A percentile compares a stretch with the other conserved stretches of the same genome.
Conservation (phyloP, 2,888 invertebrate species). For the Gastracanthus pulcherrimus region DNA sequence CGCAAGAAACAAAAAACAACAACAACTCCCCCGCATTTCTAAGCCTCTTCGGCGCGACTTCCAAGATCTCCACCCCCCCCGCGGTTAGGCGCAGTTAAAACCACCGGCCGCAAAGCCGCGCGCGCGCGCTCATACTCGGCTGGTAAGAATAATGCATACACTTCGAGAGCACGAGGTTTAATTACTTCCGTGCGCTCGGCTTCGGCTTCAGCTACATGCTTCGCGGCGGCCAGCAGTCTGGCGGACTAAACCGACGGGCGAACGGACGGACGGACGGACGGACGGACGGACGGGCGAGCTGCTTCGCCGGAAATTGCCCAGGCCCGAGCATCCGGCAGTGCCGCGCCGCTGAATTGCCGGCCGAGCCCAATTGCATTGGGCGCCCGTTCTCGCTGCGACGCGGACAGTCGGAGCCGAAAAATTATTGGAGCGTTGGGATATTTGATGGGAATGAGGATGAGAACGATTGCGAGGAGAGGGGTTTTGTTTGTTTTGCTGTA, state of each 20-base stretch:
- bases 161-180: constrained; percentile 46
- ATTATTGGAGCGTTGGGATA: neutral
- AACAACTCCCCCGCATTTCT: neutral
- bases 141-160: constrained; percentile 30
- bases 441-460: no score
- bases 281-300: neutral
- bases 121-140: neutral
- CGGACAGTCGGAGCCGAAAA: neutral
- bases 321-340: constrained; percentile 38
- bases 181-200: constrained; percentile 53
- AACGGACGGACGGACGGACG: neutral
- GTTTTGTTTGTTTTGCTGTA: no score
- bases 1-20: neutral
- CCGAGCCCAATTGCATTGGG: constrained; percentile 29
- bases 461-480: no score
- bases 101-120: no score
- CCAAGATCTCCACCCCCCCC: no score
- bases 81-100: no score
- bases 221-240: neutral
- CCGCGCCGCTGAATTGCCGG: constrained; percentile 28
- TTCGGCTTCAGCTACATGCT: neutral
- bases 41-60: no score
- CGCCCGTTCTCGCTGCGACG: neutral
- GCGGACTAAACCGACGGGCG: neutral
- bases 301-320: constrained; percentile 51